Conservation (phyloP, 2,113 vertebrate species). For the Dryoscopus gambensis region DNA sequence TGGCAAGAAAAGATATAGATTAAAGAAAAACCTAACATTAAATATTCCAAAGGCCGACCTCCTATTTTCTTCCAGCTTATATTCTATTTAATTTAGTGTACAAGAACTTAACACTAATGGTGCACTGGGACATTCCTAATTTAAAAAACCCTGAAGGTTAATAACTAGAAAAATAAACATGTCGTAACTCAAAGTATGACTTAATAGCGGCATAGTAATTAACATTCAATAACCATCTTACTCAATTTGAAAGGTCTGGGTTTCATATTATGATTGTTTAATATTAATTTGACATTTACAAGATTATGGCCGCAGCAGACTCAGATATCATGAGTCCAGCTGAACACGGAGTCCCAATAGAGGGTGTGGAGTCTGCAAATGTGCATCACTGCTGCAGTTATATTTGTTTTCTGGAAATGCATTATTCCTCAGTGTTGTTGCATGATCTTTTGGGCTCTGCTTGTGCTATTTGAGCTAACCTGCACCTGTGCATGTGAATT, state of each 20-base stretch:
- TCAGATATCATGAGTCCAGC: background rate
- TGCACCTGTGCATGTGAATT: background rate
- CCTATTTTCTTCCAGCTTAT: background rate
- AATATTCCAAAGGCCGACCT: background rate
- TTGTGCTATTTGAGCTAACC: background rate
- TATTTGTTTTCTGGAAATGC: background rate
- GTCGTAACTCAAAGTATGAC: background rate
- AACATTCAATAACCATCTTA: slow-evolving; percentile 9
- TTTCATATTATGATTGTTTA: slow-evolving; percentile 25
- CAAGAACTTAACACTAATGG: background rate
- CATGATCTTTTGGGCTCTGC: background rate
- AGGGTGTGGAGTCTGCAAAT: background rate
- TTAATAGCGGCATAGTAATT: slow-evolving; percentile 12
- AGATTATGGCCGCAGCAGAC: background rate
- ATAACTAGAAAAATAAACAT: slow-evolving; percentile 20
- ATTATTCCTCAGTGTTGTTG: background rate
- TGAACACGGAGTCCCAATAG: background rate
- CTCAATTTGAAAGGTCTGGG: background rate
- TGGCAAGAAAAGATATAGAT: background rate
- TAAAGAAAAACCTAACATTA: background rate
- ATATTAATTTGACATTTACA: slow-evolving; percentile 38
- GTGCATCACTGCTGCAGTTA: background rate
- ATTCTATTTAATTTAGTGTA: background rate
- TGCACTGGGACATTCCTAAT: background rate
- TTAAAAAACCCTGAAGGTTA: background rate